Base-by-base conservation (phyloP, 2,888 invertebrate species). In the Salticus scenicus region DNA sequence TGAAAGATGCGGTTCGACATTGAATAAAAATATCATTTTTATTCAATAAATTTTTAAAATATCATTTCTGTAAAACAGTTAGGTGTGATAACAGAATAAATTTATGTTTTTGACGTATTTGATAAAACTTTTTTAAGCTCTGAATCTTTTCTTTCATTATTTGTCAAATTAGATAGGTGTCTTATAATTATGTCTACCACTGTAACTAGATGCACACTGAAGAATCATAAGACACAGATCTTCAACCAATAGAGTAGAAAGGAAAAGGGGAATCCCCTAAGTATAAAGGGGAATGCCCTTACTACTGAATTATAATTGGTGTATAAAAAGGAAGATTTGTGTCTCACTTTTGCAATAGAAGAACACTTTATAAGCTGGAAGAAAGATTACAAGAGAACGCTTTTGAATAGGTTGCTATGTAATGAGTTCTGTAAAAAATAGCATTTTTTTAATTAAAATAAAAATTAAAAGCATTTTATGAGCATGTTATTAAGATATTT, bases 181-280 rank as follows among this genome's bases (percentile, higher is more conserved):
- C n/a, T n/a, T n/a, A n/a, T n/a, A n/a, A n/a, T n/a, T n/a, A n/a
- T n/a, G n/a, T n/a, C n/a, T n/a, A n/a, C n/a, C n/a, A n/a, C n/a
- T n/a, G 17, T 51, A 51, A 51, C 51, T 51, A 51, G 51, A 51
- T 51, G 51, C 51, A 51, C 51, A 51, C 51, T 51, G 51, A 51
- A 51, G 51, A 51, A 51, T 51, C 51, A 51, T 51, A 51, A 51
- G 51, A 51, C 51, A 51, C 51, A 51, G 51, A 51, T 20, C 20
- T 51, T 51, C 17, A 51, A 51, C 51, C 51, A 51, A 51, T 51
- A 51, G 51, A 51, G 51, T 20, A 51, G 37, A 51, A 51, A 51
- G 17, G 51, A 51, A 51, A 51, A 20, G 51, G 51, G 51, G 51
- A 51, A 51, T 20, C 51, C 51, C 51, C 51, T 51, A 20, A n/a